Evolutionary conservation across 2,797 vertebrate species (phyloP).

Genomic region (Numenius phaeopus): DNA sequence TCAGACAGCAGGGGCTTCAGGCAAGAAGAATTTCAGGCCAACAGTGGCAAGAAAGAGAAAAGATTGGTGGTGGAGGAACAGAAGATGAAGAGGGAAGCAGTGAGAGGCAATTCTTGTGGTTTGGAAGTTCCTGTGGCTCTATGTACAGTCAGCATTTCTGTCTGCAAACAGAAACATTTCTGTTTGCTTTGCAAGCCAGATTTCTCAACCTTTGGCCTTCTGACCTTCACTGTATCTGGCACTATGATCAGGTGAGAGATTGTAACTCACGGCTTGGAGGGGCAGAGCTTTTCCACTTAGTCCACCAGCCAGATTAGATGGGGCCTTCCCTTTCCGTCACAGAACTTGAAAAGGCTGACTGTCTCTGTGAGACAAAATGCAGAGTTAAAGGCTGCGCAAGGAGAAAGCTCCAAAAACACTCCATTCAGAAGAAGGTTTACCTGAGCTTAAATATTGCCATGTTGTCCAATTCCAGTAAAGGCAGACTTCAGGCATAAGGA

Average conservation of each 20-base stretch:
- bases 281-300: not conserved
- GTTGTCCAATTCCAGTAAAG: not conserved
- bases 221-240: constrained; percentile 58
- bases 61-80: constrained; percentile 49
- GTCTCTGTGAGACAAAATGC: not conserved
- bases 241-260: constrained; percentile 37
- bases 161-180: constrained; percentile 70
- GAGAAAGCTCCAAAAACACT: not conserved
- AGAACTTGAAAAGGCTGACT: not conserved
- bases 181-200: constrained; percentile 65
- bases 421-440: not conserved
- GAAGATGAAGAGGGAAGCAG: constrained; percentile 71
- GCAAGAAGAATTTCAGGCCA: constrained; percentile 69
- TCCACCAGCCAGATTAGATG: not conserved
- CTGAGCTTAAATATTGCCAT: not conserved
- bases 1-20: constrained; percentile 68
- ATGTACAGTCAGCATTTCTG: constrained; percentile 73
- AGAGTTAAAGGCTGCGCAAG: not conserved
- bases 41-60: constrained; percentile 42
- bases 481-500: not conserved
- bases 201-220: constrained; percentile 73
- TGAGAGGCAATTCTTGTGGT: constrained; percentile 72
- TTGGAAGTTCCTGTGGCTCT: constrained; percentile 74
- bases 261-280: not conserved
- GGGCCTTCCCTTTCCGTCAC: not conserved